phyloP scores from a whole-genome alignment of 2,797 vertebrate species.

The Falco rusticolus region DNA sequence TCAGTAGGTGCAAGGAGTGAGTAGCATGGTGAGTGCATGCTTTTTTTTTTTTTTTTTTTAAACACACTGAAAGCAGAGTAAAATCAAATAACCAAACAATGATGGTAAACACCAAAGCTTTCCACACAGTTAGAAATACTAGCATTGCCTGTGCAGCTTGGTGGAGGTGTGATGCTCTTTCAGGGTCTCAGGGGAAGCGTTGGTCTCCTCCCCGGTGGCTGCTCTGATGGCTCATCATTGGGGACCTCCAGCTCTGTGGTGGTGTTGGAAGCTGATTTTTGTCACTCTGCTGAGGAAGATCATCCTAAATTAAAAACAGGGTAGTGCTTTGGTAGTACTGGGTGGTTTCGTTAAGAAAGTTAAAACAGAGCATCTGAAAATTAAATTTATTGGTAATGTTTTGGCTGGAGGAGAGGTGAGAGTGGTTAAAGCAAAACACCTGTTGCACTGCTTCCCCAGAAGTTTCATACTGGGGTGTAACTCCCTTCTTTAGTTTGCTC shows the following conservation, averaged over 20 bases:
- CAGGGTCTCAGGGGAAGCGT: not conserved
- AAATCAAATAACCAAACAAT: not conserved
- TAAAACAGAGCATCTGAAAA: not conserved
- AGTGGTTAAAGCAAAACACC: accelerated
- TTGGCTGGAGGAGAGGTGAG: accelerated
- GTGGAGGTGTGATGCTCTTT: not conserved
- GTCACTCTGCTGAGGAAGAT: not conserved
- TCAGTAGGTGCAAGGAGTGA: not conserved
- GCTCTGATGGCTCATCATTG: not conserved
- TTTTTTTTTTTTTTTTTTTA: not conserved
- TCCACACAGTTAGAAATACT: accelerated
- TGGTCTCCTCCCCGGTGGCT: not conserved
- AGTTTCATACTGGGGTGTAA: accelerated
- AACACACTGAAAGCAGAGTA: accelerated
- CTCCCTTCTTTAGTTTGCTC: not conserved
- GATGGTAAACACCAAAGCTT: not conserved
- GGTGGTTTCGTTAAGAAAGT: not conserved
- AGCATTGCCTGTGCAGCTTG: accelerated
- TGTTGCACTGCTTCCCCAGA: not conserved
- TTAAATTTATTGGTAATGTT: accelerated
- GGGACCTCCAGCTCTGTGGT: not conserved
- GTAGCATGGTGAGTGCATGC: accelerated
- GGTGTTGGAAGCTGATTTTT: not conserved
- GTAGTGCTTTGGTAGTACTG: not conserved
- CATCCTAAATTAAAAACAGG: not conserved